Conservation (phyloP, 2,797 vertebrate genomes). For the Protonibea diacanthus region DNA sequence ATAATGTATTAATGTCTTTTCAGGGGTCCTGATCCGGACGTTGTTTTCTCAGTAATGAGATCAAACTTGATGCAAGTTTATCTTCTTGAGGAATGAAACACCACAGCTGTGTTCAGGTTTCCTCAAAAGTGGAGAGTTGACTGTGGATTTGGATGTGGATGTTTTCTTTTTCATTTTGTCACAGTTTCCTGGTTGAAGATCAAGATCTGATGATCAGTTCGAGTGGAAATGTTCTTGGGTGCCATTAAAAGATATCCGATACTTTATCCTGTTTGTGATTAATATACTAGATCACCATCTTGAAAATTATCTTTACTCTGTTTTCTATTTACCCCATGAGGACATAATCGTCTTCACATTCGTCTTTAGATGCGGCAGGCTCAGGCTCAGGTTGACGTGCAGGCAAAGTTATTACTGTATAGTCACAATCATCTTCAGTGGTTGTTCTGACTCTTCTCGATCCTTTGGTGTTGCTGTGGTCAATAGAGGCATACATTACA, state of each 20-base stretch:
- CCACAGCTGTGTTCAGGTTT: not conserved
- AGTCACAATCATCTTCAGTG: constrained; percentile 70
- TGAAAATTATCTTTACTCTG: not conserved
- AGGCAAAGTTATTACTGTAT: constrained; percentile 70
- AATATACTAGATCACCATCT: not conserved
- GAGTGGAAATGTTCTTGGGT: not conserved
- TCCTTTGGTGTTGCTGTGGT: constrained; percentile 59
- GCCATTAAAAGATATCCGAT: not conserved
- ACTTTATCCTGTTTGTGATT: not conserved
- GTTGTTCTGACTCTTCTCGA: not conserved
- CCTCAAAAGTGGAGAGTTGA: constrained; percentile 3
- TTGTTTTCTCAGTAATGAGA: not conserved
- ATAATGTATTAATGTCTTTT: not conserved
- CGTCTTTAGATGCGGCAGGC: constrained; percentile 53
- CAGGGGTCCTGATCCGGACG: not conserved
- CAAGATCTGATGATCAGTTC: constrained; percentile 9
- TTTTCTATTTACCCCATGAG: constrained; percentile 75
- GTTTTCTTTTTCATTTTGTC: constrained; percentile 8
- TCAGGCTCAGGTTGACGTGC: constrained; percentile 15
- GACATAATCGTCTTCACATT: constrained; percentile 82
- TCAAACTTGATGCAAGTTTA: not conserved
- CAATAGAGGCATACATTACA: constrained; percentile 81
- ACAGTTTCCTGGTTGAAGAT: constrained; percentile 30
- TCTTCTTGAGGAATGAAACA: constrained; percentile 14
- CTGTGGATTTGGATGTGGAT: not conserved